Base-by-base conservation (phyloP, 1,140 invertebrate genomes). In the Uloborus diversus region DNA sequence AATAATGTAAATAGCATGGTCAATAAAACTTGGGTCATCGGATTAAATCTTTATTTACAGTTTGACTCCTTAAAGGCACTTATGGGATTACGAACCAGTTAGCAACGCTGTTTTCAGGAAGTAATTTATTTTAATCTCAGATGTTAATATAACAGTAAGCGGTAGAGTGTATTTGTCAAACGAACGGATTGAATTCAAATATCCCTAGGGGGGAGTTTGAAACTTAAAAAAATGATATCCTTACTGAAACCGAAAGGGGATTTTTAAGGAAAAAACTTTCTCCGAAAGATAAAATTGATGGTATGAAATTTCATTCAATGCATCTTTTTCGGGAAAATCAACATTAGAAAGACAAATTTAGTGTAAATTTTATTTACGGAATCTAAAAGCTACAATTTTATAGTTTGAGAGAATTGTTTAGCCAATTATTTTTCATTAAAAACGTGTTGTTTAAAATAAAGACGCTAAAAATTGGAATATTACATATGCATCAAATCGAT, bases 31-130 rank as follows among this genome's bases (percentile, higher is more conserved):
- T 20, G 59, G 57, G 59, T 57, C 49, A 47, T 70, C 17, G 33
- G 35, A 73, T 73, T 73, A 73, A 73, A 61, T 53, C 70, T 61
- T 70, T 70, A 70, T 70, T 70, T 70, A 56, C 68, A 51, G n/a
- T 35, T 62, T 17, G 35, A 33, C 70, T 73, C 30, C 35, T 73
- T 61, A 73, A 73, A 73, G 25, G 49, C 62, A 27, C 70, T 73
- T 73, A 73, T 61, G 70, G 70, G 70, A 73, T 73, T 73, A 73
- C 56, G 35, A 62, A 13, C 23, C 20, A 35, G 47, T 59, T 70
- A 70, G 51, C 53, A 37, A 27, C 32, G 51, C 23, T 57, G 32
- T 57, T 70, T 25, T 28, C 20, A 23, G 56, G 35, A 62, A 49
- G 56, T 73, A 61, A 73, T 73, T 73, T 73, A 61, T 73, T 73